Conservation (phyloP, 2,113 vertebrate genomes). For the Vireo altiloquus region DNA sequence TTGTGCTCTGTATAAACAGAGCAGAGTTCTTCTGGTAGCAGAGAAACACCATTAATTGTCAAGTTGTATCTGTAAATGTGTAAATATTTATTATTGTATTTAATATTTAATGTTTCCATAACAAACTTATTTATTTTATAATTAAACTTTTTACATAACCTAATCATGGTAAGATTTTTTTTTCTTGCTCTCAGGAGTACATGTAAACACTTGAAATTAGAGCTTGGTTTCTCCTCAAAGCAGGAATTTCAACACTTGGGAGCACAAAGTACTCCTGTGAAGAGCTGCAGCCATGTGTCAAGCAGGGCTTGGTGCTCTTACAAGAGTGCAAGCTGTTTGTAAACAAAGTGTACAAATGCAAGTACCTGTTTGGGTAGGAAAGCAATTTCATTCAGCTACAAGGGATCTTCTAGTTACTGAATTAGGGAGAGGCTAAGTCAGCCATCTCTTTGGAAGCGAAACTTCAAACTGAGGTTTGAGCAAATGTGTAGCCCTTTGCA, state of each 20-base stretch:
- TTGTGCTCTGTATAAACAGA: constrained; percentile 39
- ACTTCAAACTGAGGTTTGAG: not conserved
- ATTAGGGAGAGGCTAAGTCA: not conserved
- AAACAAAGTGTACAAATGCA: not conserved
- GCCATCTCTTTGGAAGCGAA: accelerated
- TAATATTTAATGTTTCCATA: constrained; percentile 75
- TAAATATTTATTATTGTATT: constrained; percentile 77
- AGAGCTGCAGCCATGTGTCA: not conserved
- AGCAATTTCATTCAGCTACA: not conserved
- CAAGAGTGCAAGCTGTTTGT: not conserved
- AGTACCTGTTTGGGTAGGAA: not conserved
- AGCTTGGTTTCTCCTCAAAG: constrained; percentile 13
- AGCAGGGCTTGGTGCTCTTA: not conserved
- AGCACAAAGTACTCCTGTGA: not conserved
- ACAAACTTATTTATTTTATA: constrained; percentile 76
- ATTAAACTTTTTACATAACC: constrained; percentile 75
- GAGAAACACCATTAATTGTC: constrained; percentile 34
- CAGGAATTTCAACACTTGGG: not conserved
- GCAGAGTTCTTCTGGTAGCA: constrained; percentile 33
- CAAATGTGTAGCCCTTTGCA: not conserved
- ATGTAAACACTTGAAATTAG: constrained; percentile 16
- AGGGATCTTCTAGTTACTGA: not conserved
- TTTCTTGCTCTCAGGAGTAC: not conserved
- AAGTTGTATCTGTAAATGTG: constrained; percentile 68
- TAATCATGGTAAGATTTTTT: not conserved